Evolutionary conservation across 2,888 invertebrate species (phyloP), one percentile per base, ranked within the genome.

Genomic region (Lepidocyrtinus sp.): DNA sequence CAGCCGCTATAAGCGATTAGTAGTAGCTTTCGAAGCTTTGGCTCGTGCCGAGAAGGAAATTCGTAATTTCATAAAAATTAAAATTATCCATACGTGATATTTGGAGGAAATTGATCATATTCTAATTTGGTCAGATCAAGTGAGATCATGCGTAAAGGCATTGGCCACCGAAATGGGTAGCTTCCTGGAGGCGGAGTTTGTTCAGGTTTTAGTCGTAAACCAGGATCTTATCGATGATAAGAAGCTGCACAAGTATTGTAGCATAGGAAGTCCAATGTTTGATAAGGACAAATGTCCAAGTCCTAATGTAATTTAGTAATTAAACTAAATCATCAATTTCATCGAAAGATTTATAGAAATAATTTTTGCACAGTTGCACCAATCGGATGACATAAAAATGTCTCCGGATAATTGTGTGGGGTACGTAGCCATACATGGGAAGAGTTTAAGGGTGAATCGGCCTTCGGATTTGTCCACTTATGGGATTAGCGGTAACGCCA

Each of bases 181-280:
- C 2, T 61, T 77, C 1, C 45, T 77, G 12, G 9, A 59, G 0
- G 71, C 45, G 1, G 17, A 17, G 2, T 65, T 55, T 61, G 65
- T 77, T 19, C 65, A 77, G 59, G 76, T 77, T 1, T 26, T 77
- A 1, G 27, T 45, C 24, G 19, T 77, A 2, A 70, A 77, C 12
- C 76, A 77, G 21, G 76, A 77, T 21, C 22, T 77, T 24, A 61
- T 71, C 0, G 76, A 77, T 25, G 76, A 77, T 3, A 77, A 77
- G 24, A 77, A 71, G 36, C n/a, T 77, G 3, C 71, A 65, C 5
- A 77, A 65, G 24, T 71, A 64, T 46, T 71, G 65, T 19, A 15
- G 26, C 5, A 25, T 77, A 22, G 76, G 76, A 2, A 65, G n/a
- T 15, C 45, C 69, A 5, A 1, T 17, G 1, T 19, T 77, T 0